phyloP scores from a whole-genome alignment of 2,797 vertebrate genomes.

The Enteromius unitaeniatus region DNA sequence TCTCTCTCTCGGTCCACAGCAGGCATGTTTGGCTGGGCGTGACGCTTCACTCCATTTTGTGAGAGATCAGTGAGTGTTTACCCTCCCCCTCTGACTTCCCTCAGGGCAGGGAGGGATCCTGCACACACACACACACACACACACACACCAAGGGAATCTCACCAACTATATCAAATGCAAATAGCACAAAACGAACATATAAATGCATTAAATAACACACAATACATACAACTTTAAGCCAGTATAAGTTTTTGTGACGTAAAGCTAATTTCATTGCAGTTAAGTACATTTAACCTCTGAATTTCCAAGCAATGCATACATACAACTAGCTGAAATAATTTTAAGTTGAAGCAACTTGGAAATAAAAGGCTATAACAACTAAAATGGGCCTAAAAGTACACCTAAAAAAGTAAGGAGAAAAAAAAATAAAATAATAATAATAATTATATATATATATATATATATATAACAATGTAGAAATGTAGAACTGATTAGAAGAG shows the following conservation, averaged over 20 bases:
- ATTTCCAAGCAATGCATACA: not conserved
- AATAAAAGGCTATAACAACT: not conserved
- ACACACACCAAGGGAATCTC: not conserved
- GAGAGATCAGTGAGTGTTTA: slow-evolving; percentile 1
- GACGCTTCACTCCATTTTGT: slow-evolving; percentile 59
- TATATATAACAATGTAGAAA: not conserved
- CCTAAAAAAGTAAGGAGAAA: not conserved
- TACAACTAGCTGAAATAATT: not conserved
- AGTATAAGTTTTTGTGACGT: not conserved
- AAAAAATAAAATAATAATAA: too few species aligned
- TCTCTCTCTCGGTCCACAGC: not conserved
- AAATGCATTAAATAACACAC: not conserved
- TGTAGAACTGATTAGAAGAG: not conserved
- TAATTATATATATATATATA: too few species aligned
- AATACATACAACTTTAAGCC: not conserved
- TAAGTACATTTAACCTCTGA: not conserved
- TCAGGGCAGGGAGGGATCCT: slow-evolving; percentile 52
- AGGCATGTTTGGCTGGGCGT: slow-evolving; percentile 76
- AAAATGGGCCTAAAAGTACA: too few species aligned
- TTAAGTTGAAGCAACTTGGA: not conserved
- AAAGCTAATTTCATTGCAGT: not conserved
- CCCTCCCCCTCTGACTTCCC: slow-evolving; percentile 56
- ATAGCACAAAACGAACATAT: not conserved
- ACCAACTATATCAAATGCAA: not conserved
- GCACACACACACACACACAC: not conserved